Evolutionary conservation across 2,113 vertebrate species (phyloP), one percentile per base, ranked within the genome.

Genomic region (Circaetus gallicus): DNA sequence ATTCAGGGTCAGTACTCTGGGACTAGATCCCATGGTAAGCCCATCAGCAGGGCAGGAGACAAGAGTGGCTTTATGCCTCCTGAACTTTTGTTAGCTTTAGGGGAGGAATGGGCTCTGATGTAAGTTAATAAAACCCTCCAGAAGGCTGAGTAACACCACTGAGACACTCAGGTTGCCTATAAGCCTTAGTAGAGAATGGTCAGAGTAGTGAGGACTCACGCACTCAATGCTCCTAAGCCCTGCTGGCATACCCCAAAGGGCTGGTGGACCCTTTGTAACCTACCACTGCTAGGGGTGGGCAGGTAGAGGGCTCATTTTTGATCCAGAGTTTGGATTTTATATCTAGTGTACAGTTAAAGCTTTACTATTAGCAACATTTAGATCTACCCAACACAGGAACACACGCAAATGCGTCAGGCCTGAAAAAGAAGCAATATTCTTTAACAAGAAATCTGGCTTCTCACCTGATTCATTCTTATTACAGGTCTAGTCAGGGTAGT

Each of bases 401-500:
- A 81, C 13, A 7, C 25, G 67, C 21, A 83, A 36, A 66, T 62
- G 50, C 1, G 2, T 49, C 19, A 81, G 45, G 28, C 42, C 50
- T 85, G 50, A 90, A 78, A 74, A 59, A 85, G 29, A 50, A 91
- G 26, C 8, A 82, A 34, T 82, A 79, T 28, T 85, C 18, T 85
- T 40, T 32, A 82, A 59, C 42, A 87, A 70, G 40, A 90, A 65
- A 82, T 70, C 7, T 2, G 8, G 6, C 58, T 92, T 90, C 97
- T 98, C 82, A 98, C 96, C 97, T 96, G 84, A n/a, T 97, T 89
- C 1, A 98, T 95, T 96, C 98, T 80, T 85, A 98, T 93, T 59
- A 94, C 85, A 71, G 96, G 90, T 76, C 96, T 96, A 89, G 93
- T n/a, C 5, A 97, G 42, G n/a, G 80, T 97, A 93, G 97, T 89